Evolutionary conservation across 2,888 invertebrate species (phyloP).

Genomic region (Chrysodeixis includens): DNA sequence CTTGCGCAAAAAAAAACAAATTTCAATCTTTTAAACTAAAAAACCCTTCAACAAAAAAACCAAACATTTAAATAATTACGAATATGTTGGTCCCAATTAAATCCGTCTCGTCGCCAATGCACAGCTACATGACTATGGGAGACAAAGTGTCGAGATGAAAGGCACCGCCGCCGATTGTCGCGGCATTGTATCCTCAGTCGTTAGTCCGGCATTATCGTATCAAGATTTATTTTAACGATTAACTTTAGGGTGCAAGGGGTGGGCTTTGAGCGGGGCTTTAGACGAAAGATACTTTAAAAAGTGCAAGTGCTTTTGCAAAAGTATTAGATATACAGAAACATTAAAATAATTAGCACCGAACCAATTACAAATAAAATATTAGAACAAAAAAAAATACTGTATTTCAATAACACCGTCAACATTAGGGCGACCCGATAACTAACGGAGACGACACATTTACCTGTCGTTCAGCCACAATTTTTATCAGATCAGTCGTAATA

Average conservation of each 20-base stretch:
- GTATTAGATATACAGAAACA: too few relatives aligned
- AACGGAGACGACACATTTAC: too few relatives aligned
- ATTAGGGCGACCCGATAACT: too few relatives aligned
- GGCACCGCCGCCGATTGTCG: slow-evolving; percentile 86
- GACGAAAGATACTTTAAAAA: too few relatives aligned
- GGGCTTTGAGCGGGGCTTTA: slow-evolving; percentile 48
- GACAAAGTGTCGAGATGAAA: slow-evolving; percentile 89
- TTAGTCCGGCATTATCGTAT: slow-evolving; percentile 87
- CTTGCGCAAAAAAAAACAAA: not conserved
- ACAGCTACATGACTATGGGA: slow-evolving; percentile 65
- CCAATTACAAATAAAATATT: too few relatives aligned
- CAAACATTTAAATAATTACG: slow-evolving; percentile 57
- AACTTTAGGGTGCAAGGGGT: slow-evolving; percentile 65
- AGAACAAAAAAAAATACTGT: too few relatives aligned
- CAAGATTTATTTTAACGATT: slow-evolving; percentile 89
- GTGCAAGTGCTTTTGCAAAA: too few relatives aligned
- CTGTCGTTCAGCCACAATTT: too few relatives aligned
- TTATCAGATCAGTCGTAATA: too few relatives aligned
- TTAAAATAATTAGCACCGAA: too few relatives aligned
- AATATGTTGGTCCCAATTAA: slow-evolving; percentile 61
- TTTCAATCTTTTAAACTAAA: not conserved
- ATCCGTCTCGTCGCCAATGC: slow-evolving; percentile 57
- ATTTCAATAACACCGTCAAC: too few relatives aligned
- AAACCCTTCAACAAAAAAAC: slow-evolving; percentile 47
- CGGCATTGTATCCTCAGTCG: slow-evolving; percentile 88